These are phyloP conservation scores for Sminthurinus aureus DNA, from an alignment of 2,888 invertebrate genomes.

Conservation along the genomic window DNA sequence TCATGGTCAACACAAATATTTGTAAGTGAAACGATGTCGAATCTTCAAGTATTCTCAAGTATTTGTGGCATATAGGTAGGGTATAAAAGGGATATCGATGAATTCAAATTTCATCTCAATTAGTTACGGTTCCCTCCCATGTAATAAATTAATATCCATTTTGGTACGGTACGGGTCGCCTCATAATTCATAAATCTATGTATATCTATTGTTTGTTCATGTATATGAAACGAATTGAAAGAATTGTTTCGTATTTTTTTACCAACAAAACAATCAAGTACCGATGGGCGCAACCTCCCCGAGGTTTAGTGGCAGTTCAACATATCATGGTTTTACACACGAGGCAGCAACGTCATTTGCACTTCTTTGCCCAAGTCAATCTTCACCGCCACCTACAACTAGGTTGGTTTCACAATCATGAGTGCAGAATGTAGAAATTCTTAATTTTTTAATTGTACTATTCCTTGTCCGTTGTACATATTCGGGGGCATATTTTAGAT, in stretches of 20 bases:
- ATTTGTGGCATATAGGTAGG: background rate
- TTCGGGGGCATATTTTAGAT: no score
- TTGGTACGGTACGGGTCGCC: conserved; percentile 18
- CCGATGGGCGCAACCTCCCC: conserved; percentile 64
- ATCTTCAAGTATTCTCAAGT: no score
- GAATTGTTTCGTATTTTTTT: background rate
- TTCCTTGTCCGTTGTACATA: no score
- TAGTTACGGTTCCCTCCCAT: background rate
- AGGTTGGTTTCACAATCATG: conserved; percentile 65
- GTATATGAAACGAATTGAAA: conserved; percentile 4
- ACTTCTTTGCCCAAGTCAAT: conserved; percentile 77
- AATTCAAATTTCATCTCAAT: background rate
- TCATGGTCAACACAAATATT: no score
- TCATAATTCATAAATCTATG: background rate
- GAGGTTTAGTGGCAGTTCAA: conserved; percentile 62
- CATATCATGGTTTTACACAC: conserved; percentile 52
- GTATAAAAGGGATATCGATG: background rate
- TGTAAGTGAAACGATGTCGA: no score
- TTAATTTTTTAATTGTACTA: no score
- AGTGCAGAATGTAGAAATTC: no score
- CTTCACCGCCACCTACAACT: conserved; percentile 74
- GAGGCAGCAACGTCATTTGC: conserved; percentile 64
- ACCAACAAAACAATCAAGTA: conserved; percentile 56
- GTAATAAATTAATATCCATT: background rate
- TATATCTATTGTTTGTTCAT: background rate